These are phyloP conservation scores for Anoplopoma fimbria DNA, from an alignment of 2,113 vertebrate genomes.

Conservation along the genomic window DNA sequence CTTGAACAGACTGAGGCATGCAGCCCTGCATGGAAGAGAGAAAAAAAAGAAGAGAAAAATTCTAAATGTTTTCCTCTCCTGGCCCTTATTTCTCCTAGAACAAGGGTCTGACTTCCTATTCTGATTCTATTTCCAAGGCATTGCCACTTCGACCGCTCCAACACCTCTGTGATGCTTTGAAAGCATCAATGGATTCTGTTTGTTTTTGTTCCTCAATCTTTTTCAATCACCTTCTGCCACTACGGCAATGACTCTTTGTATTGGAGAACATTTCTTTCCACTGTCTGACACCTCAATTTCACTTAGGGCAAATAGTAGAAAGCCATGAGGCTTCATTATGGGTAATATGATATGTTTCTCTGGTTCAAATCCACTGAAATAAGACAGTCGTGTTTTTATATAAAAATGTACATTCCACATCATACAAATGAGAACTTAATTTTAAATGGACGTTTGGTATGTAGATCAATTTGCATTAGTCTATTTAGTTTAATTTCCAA, in stretches of 20 bases:
- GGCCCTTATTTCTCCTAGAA: conserved; percentile 11
- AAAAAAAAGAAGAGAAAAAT: conserved; percentile 30
- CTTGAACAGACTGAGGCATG: conserved; percentile 52
- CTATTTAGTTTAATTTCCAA: neutral
- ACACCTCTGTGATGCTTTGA: conserved; percentile 28
- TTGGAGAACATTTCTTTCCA: conserved; percentile 29
- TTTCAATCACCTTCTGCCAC: conserved; percentile 43
- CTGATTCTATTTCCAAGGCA: conserved; percentile 43
- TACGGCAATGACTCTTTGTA: conserved; percentile 34
- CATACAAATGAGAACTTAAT: neutral
- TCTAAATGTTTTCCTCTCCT: neutral
- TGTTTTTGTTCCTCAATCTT: conserved; percentile 35
- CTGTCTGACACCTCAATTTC: conserved; percentile 18
- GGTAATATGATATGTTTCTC: neutral
- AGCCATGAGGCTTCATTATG: neutral
- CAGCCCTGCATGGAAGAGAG: conserved; percentile 16
- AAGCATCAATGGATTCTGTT: conserved; percentile 39
- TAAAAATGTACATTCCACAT: neutral
- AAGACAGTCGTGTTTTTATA: neutral
- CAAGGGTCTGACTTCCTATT: conserved; percentile 31
- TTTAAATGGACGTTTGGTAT: conserved; percentile 8
- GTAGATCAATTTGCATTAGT: neutral
- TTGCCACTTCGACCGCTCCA: conserved; percentile 9
- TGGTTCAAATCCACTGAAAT: neutral
- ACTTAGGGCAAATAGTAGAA: conserved; percentile 2